Evolutionary conservation across 2,113 vertebrate species (phyloP).

Genomic region (Poicephalus meyeri): DNA sequence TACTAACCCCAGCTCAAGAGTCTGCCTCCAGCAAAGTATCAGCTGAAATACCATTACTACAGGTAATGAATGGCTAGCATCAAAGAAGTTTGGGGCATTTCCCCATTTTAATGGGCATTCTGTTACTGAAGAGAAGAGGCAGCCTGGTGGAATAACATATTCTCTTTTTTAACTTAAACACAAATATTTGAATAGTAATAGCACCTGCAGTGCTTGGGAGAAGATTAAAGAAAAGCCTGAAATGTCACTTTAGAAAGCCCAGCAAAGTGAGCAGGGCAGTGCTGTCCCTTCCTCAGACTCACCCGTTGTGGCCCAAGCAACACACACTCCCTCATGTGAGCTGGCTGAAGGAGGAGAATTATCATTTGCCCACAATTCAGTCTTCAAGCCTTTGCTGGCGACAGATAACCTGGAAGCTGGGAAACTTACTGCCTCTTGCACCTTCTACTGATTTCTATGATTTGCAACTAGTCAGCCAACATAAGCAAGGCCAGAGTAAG

Average conservation of each 20-base stretch:
- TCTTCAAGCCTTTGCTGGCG: neutral
- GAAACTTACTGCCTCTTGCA: neutral
- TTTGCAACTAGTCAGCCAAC: neutral
- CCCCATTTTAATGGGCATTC: neutral
- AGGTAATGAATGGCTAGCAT: neutral
- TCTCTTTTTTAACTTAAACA: neutral
- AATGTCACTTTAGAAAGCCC: neutral
- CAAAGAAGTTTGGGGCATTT: neutral
- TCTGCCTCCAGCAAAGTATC: neutral
- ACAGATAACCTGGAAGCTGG: neutral
- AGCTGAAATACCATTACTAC: neutral
- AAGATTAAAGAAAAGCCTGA: neutral
- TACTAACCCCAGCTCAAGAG: neutral
- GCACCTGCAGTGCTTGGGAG: neutral
- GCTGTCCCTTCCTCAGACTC: neutral
- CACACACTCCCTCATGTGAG: rapidly evolving
- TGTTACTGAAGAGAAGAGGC: neutral
- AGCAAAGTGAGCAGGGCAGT: neutral
- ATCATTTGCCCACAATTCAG: neutral
- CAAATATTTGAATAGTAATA: neutral
- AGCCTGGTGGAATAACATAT: neutral
- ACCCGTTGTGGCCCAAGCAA: rapidly evolving
- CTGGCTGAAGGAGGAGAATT: neutral
- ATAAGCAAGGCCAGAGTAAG: neutral
- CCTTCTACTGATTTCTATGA: rapidly evolving